A percentile compares a stretch with the other conserved stretches of the same genome.
phyloP scores from a whole-genome alignment of 2,797 vertebrate genomes.

The Takifugu ocellatus region DNA sequence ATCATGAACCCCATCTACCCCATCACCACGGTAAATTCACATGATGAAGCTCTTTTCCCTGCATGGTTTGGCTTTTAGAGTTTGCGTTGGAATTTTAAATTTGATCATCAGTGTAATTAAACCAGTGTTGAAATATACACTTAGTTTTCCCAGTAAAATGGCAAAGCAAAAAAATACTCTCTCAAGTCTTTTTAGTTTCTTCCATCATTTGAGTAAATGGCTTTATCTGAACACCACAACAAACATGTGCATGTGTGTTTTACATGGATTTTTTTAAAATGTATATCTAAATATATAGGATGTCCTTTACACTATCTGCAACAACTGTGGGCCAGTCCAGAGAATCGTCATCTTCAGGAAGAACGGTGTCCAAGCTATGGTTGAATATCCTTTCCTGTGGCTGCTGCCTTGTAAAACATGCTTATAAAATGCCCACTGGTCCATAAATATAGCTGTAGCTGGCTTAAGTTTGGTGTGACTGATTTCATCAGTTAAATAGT shows the following conservation, averaged over 20 bases:
- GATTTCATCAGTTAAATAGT: no score
- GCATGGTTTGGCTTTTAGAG: background rate
- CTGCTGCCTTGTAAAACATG: background rate
- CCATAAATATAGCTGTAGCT: no score
- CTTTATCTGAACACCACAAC: no score
- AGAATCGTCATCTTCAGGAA: constrained; percentile 96
- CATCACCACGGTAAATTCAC: constrained; percentile 75
- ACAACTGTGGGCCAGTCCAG: constrained; percentile 95
- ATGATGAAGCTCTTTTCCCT: background rate
- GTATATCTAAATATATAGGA: constrained; percentile 70
- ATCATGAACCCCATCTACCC: constrained; percentile 94
- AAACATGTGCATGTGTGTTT: background rate
- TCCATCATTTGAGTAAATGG: background rate
- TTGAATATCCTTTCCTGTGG: constrained; percentile 92
- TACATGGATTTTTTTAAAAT: background rate
- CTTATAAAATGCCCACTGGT: no score
- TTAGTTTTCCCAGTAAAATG: background rate
- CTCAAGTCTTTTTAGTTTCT: background rate
- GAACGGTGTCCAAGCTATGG: constrained; percentile 96
- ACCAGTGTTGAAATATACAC: background rate
- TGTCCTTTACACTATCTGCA: constrained; percentile 95
- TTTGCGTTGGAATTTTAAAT: background rate
- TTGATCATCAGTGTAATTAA: background rate
- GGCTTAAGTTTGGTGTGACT: no score
- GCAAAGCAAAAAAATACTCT: background rate